These are phyloP conservation scores for Drosophila subsilvestris DNA, from an alignment of 2,888 invertebrate genomes.

Conservation along the genomic window DNA sequence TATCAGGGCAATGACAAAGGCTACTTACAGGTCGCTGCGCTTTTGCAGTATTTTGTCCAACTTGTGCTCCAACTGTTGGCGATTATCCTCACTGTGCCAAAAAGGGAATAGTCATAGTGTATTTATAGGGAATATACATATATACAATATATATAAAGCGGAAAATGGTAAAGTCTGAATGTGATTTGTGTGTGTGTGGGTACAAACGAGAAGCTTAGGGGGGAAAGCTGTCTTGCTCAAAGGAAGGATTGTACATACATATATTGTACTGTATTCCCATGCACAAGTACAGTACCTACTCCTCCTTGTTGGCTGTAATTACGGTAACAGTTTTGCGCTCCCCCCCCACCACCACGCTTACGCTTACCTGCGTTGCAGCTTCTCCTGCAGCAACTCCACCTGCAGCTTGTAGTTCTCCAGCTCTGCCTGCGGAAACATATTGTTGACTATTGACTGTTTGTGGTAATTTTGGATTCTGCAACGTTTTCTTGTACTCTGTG, in stretches of 20 bases:
- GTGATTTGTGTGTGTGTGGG: slow-evolving; percentile 1
- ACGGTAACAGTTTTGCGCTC: not conserved
- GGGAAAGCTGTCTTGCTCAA: slow-evolving; percentile 19
- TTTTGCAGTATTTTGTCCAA: slow-evolving; percentile 85
- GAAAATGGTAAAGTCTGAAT: not conserved
- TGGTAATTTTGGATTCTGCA: not conserved
- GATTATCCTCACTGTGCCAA: slow-evolving; percentile 85
- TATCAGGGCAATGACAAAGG: slow-evolving; percentile 22
- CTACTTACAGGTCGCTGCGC: slow-evolving; percentile 85
- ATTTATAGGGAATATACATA: not conserved
- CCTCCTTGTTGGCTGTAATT: not conserved
- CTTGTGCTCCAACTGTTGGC: slow-evolving; percentile 85
- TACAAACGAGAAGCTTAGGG: slow-evolving; percentile 4
- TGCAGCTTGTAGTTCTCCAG: slow-evolving; percentile 84
- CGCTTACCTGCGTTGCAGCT: slow-evolving; percentile 81
- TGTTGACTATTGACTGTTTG: slow-evolving; percentile 1
- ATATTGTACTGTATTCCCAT: not conserved
- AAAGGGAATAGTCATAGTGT: slow-evolving; percentile 2
- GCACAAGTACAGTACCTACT: not conserved
- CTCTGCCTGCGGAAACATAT: slow-evolving; percentile 83
- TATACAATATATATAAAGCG: no score
- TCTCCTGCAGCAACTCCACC: slow-evolving; percentile 83
- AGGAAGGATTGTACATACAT: slow-evolving; percentile 20
- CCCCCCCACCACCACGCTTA: slow-evolving; percentile 6
- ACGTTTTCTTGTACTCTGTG: not conserved